Conservation (phyloP, 2,888 invertebrate species). For the Drosophila monieri region DNA sequence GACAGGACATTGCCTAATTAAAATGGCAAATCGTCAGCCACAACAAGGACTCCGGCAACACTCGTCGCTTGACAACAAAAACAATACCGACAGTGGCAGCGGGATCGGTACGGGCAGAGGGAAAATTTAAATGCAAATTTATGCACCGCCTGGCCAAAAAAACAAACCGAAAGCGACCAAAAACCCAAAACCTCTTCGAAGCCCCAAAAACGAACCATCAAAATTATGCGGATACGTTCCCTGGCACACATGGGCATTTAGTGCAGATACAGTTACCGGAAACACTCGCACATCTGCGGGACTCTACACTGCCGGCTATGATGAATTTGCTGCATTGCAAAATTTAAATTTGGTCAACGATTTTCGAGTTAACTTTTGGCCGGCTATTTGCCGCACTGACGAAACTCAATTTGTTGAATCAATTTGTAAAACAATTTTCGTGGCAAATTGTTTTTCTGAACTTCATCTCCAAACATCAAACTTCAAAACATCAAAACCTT, state of each 20-base stretch:
- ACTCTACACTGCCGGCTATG: conserved; percentile 34
- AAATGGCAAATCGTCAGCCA: conserved; percentile 69
- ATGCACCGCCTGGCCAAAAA: conserved; percentile 59
- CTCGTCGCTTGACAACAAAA: conserved; percentile 38
- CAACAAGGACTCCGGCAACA: conserved; percentile 38
- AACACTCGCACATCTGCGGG: conserved; percentile 38
- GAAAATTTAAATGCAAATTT: conserved; percentile 69
- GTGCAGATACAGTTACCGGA: conserved; percentile 14
- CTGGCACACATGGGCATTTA: conserved; percentile 17
- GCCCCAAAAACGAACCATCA: conserved; percentile 54
- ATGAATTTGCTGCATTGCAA: conserved; percentile 57
- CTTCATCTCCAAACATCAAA: not conserved
- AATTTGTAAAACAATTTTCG: conserved; percentile 5
- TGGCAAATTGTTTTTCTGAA: not conserved
- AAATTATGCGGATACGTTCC: conserved; percentile 65
- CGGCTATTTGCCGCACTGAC: conserved; percentile 39
- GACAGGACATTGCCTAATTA: conserved; percentile 70
- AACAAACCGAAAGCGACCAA: conserved; percentile 48
- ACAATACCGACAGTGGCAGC: conserved; percentile 15
- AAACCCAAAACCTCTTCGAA: conserved; percentile 33
- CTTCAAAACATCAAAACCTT: no score
- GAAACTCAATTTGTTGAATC: conserved; percentile 53
- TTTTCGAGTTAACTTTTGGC: conserved; percentile 49
- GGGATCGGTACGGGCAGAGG: not conserved
- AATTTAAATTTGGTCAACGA: conserved; percentile 75